Percentiles rank a stretch among this genome's conserved stretches.
Evolutionary conservation across 2,888 invertebrate species (phyloP).

Genomic region (Pinctada fucata): DNA sequence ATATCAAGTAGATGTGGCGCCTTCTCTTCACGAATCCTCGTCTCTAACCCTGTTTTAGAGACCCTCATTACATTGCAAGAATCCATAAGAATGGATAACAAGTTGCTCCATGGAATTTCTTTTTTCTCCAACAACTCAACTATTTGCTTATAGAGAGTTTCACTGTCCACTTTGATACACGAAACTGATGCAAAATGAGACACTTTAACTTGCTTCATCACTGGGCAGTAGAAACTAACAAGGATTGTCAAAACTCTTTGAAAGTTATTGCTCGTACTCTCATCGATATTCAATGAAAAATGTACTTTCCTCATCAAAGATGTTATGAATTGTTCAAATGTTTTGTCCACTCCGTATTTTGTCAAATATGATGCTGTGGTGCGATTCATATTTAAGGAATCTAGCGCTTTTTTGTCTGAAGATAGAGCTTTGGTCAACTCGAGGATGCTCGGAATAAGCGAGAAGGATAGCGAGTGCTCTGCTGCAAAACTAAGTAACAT

Average conservation of each 20-base stretch:
- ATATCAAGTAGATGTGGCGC: conserved; percentile 57
- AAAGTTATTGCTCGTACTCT: conserved; percentile 44
- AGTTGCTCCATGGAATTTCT: conserved; percentile 51
- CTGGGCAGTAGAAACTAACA: conserved; percentile 29
- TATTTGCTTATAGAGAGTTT: conserved; percentile 35
- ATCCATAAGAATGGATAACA: conserved; percentile 53
- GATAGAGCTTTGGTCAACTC: conserved; percentile 38
- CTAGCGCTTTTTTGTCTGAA: conserved; percentile 35
- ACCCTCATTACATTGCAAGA: conserved; percentile 56
- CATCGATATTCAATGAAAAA: conserved; percentile 48
- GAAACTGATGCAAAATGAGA: conserved; percentile 43
- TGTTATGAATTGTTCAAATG: conserved; percentile 20
- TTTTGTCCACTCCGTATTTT: conserved; percentile 33
- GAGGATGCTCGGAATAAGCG: conserved; percentile 35
- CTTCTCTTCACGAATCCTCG: conserved; percentile 33
- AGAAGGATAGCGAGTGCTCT: conserved; percentile 41
- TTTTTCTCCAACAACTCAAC: conserved; percentile 35
- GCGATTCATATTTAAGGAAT: conserved; percentile 32
- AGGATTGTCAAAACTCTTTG: conserved; percentile 43
- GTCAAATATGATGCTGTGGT: conserved; percentile 35
- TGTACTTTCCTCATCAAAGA: conserved; percentile 8
- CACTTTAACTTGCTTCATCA: conserved; percentile 30
- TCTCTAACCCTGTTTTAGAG: conserved; percentile 50
- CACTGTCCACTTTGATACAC: conserved; percentile 36
- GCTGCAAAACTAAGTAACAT: conserved; percentile 34